These are phyloP conservation scores for Mionectes macconnelli DNA, from an alignment of 2,113 vertebrate genomes.

Conservation along the genomic window DNA sequence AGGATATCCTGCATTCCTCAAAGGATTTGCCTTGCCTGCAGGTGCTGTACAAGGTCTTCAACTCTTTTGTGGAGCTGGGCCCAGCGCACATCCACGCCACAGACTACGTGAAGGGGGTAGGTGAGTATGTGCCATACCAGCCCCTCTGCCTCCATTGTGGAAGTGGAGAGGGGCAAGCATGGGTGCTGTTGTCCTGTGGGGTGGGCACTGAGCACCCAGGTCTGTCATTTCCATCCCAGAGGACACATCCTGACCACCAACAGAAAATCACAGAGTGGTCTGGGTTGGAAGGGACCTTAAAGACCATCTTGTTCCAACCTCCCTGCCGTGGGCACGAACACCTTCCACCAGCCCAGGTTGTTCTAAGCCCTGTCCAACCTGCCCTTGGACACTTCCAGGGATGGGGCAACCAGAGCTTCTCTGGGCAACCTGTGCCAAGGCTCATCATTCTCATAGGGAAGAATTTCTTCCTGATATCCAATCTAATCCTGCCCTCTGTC, in stretches of 20 bases:
- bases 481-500: background rate
- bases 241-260: accelerated
- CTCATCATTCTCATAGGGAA: background rate
- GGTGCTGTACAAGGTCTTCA: constrained; percentile 97
- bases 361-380: background rate
- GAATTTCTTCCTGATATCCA: background rate
- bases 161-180: background rate
- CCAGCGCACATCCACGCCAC: constrained; percentile 81
- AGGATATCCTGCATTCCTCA: background rate
- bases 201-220: background rate
- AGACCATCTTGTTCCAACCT: background rate
- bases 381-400: background rate
- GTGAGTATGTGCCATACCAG: constrained; percentile 78
- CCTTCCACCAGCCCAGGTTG: background rate
- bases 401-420: background rate
- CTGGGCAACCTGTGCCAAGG: background rate
- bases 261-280: background rate
- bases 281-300: background rate
- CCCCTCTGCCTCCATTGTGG: background rate
- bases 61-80: constrained; percentile 94
- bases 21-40: constrained; percentile 32
- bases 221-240: background rate
- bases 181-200: background rate
- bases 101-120: constrained; percentile 94
- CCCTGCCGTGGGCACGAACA: background rate